Conservation (phyloP, 2,113 vertebrate species). For the Calcarius ornatus region DNA sequence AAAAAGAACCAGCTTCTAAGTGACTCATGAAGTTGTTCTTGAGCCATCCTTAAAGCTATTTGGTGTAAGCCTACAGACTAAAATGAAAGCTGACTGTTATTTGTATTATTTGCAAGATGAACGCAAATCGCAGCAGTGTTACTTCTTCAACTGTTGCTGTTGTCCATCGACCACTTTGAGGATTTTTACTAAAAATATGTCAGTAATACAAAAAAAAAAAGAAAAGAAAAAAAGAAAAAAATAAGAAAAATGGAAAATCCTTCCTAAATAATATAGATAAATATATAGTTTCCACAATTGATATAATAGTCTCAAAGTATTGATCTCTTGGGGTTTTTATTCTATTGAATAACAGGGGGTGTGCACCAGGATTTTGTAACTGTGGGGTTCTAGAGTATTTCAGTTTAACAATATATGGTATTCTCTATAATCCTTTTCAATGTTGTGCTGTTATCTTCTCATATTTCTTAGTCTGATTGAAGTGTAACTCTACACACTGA, state of each 20-base stretch:
- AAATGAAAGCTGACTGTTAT: not conserved
- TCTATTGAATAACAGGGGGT: not conserved
- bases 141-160: not conserved
- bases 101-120: not conserved
- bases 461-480: not conserved
- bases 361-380: not conserved
- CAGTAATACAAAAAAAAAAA: not conserved
- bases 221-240: no score
- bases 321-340: rapidly evolving
- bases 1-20: not conserved
- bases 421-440: not conserved
- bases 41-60: not conserved
- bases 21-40: not conserved
- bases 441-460: not conserved
- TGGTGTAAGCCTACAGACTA: not conserved
- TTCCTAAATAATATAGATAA: not conserved
- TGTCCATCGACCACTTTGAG: rapidly evolving
- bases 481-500: not conserved
- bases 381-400: not conserved
- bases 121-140: not conserved
- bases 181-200: not conserved
- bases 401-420: not conserved
- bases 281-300: not conserved
- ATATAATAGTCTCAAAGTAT: not conserved
- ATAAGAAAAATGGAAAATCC: rapidly evolving